Conservation (phyloP, 2,888 invertebrate genomes). For the Oligia latruncula region DNA sequence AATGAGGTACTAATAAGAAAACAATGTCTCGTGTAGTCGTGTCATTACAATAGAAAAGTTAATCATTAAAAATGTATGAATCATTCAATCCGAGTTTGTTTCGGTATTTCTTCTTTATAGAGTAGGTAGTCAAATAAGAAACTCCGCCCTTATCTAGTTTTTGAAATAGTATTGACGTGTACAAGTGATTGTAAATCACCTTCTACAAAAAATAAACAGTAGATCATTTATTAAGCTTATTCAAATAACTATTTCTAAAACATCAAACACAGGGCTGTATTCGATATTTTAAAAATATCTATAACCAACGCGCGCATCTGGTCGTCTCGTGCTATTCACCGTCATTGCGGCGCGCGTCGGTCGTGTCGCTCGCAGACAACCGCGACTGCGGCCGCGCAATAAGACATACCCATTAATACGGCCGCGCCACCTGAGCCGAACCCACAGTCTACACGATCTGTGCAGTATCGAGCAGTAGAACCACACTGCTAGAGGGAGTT, state of each 20-base stretch:
- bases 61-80: not conserved
- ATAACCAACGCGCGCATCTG: slow-evolving; percentile 32
- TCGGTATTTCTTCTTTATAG: not conserved
- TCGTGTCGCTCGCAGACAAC: slow-evolving; percentile 35
- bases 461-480: slow-evolving; percentile 15
- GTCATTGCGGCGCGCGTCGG: slow-evolving; percentile 2
- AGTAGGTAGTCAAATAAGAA: no score
- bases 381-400: slow-evolving; percentile 48
- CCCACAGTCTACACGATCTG: slow-evolving; percentile 3
- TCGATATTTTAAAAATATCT: not conserved
- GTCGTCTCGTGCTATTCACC: slow-evolving; percentile 12
- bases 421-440: slow-evolving; percentile 56
- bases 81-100: not conserved
- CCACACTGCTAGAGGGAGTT: not conserved
- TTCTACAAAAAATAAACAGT: not conserved
- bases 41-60: not conserved
- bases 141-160: not conserved
- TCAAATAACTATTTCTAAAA: not conserved
- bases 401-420: slow-evolving; percentile 61
- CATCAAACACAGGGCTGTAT: not conserved
- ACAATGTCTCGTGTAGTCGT: not conserved
- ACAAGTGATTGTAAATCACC: not conserved
- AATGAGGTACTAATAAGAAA: not conserved
- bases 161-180: not conserved
- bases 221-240: not conserved